Conservation (phyloP, 1,140 invertebrate species). For the Drosophila cardini region DNA sequence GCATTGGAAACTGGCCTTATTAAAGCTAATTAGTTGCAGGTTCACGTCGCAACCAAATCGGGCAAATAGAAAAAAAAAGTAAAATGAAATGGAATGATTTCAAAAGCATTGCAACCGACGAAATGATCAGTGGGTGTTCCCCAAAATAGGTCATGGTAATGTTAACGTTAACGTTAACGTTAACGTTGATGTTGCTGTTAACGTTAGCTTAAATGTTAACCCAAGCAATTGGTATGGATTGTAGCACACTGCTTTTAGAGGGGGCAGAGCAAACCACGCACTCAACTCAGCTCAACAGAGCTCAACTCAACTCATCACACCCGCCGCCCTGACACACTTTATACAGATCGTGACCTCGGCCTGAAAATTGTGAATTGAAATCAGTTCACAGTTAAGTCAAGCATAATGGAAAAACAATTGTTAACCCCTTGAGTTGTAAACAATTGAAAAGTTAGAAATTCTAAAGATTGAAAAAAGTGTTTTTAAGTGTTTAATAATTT, state of each 20-base stretch:
- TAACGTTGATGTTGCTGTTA: constrained; percentile 3
- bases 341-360: constrained; percentile 64
- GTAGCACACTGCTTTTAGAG: background rate
- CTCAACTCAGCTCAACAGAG: constrained; percentile 3
- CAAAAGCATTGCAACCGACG: constrained; percentile 56
- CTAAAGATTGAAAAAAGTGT: no score
- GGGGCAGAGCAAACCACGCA: constrained; percentile 46
- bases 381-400: constrained; percentile 45
- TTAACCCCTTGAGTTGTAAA: background rate
- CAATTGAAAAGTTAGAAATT: background rate
- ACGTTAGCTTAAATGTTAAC: constrained; percentile 20
- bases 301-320: constrained; percentile 62
- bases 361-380: constrained; percentile 31
- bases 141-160: constrained; percentile 66
- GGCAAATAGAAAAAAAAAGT: constrained; percentile 31
- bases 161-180: constrained; percentile 16
- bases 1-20: constrained; percentile 25
- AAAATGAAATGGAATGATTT: constrained; percentile 43
- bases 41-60: constrained; percentile 40
- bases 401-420: background rate
- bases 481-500: no score
- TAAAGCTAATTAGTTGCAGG: constrained; percentile 56
- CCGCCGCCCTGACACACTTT: constrained; percentile 71
- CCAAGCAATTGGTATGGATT: constrained; percentile 40
- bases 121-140: constrained; percentile 71